Percentiles rank a stretch among this genome's conserved stretches.
phyloP scores from a whole-genome alignment of 2,113 vertebrate genomes.

The Montifringilla adamsi region DNA sequence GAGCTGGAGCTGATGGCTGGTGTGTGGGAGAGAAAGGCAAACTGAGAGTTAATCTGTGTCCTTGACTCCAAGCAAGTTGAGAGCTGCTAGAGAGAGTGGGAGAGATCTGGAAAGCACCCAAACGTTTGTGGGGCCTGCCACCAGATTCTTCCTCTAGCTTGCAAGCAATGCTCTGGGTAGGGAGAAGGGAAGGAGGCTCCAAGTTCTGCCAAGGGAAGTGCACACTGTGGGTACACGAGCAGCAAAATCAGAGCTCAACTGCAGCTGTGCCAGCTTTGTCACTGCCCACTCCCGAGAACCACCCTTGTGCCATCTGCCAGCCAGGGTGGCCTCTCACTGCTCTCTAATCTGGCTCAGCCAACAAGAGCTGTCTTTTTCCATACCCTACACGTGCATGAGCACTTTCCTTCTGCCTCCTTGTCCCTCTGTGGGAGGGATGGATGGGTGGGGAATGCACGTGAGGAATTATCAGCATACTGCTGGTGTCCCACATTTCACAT shows the following conservation, averaged over 20 bases:
- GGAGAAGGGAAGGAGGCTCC: neutral
- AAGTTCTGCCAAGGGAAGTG: neutral
- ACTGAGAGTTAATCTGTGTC: neutral
- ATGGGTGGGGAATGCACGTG: neutral
- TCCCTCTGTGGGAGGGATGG: neutral
- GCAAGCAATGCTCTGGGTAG: neutral
- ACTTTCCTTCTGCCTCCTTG: neutral
- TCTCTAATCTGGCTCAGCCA: neutral
- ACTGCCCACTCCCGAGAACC: neutral
- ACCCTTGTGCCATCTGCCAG: neutral
- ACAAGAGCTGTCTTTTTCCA: neutral
- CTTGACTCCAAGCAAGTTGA: neutral
- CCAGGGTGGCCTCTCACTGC: neutral
- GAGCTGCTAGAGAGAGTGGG: neutral
- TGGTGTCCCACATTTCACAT: neutral
- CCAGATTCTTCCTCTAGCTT: neutral
- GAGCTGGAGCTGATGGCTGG: neutral
- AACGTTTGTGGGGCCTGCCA: slow-evolving; percentile 18
- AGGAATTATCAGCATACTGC: neutral
- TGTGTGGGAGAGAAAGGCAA: neutral
- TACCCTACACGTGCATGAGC: neutral
- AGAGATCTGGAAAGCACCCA: slow-evolving; percentile 21
- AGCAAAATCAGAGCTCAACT: neutral
- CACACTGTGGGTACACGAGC: neutral
- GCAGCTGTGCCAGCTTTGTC: neutral